These are phyloP conservation scores for Tupiocoris notatus DNA, from an alignment of 2,888 invertebrate species.

Conservation along the genomic window DNA sequence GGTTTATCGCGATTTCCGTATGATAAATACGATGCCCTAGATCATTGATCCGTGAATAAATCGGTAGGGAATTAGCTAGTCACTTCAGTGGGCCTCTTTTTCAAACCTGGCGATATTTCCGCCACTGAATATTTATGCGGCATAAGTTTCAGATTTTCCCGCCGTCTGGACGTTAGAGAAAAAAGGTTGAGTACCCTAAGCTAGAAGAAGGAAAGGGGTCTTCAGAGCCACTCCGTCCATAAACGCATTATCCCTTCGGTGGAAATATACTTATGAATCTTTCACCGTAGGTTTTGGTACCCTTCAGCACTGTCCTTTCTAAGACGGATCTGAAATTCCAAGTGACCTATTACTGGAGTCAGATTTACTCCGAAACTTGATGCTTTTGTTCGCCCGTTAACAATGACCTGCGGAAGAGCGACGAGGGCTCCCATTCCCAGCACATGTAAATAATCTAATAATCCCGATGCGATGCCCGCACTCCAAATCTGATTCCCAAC, in stretches of 20 bases:
- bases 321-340: conserved; percentile 26
- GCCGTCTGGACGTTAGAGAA: not conserved
- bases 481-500: conserved; percentile 40
- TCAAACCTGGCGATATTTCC: not conserved
- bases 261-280: not conserved
- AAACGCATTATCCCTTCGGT: not conserved
- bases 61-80: not conserved
- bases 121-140: not conserved
- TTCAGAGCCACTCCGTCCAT: not conserved
- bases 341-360: conserved; percentile 24
- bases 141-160: not conserved
- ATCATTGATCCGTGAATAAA: not conserved
- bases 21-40: not conserved
- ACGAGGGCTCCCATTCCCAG: conserved; percentile 24
- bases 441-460: conserved; percentile 37
- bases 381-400: conserved; percentile 23
- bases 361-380: conserved; percentile 22
- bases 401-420: conserved; percentile 23
- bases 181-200: not conserved
- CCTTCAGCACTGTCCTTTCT: not conserved
- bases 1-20: not conserved
- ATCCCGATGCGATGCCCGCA: conserved; percentile 14
- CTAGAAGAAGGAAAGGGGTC: not conserved
- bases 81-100: not conserved
- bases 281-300: not conserved